Evolutionary conservation across 1,140 invertebrate species (phyloP).

Genomic region (Solen grandis): DNA sequence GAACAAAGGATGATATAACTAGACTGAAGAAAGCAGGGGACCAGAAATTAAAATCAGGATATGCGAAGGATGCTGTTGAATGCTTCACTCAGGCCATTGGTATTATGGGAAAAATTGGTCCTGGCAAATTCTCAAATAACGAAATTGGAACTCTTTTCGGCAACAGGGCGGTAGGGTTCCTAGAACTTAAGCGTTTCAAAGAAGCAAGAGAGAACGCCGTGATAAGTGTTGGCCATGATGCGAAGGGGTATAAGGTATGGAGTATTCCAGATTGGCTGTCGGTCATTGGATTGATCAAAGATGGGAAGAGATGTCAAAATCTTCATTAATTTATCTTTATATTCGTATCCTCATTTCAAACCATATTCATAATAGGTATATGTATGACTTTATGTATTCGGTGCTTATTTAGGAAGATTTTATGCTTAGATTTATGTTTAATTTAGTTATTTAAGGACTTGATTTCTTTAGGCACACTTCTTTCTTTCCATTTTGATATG

Average conservation of each 20-base stretch:
- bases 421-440: no score
- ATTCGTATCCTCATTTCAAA: no score
- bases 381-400: no score
- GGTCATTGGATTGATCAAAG: no score
- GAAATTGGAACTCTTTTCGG: constrained; percentile 93
- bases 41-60: constrained; percentile 87
- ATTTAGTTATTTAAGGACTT: no score
- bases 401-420: no score
- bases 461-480: no score
- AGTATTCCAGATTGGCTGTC: no score
- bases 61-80: constrained; percentile 88
- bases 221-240: constrained; percentile 89
- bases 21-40: constrained; percentile 86
- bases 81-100: constrained; percentile 90
- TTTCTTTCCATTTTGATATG: no score
- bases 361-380: no score
- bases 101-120: constrained; percentile 78
- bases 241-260: constrained; percentile 91
- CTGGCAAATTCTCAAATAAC: constrained; percentile 54
- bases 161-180: constrained; percentile 93
- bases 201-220: constrained; percentile 91
- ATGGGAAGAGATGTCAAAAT: no score
- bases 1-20: constrained; percentile 12
- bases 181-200: constrained; percentile 87
- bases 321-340: no score